Percentiles rank a stretch among this genome's conserved stretches.
Evolutionary conservation across 37 sponge, comb jelly and placozoan genomes (phyloP).

Genomic region (Cladorhizidae sp.): DNA sequence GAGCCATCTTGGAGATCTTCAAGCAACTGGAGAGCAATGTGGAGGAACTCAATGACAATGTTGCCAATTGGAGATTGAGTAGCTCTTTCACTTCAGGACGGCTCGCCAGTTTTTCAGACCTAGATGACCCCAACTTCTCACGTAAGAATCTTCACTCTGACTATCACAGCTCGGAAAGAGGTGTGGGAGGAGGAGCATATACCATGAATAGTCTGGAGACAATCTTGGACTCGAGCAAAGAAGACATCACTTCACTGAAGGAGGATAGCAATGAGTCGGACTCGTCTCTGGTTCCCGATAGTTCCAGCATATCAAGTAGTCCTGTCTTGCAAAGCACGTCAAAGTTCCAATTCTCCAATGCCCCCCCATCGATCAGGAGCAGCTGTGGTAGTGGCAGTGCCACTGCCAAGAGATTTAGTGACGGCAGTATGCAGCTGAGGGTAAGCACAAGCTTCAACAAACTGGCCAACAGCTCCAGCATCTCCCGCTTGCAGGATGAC

Average conservation of each 20-base stretch:
- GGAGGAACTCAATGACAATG: conserved; percentile 27
- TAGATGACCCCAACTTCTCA: not conserved
- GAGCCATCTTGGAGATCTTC: conserved; percentile 38
- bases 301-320: conserved; percentile 8
- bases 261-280: not conserved
- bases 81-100: not conserved
- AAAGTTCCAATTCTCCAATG: not conserved
- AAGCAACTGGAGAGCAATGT: conserved; percentile 49
- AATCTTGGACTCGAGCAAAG: not conserved
- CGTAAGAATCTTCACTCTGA: not conserved
- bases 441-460: conserved; percentile 22
- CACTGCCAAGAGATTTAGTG: not conserved
- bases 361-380: not conserved
- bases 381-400: not conserved
- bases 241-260: not conserved
- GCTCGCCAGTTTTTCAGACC: conserved; percentile 1
- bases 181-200: too few species aligned
- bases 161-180: too few species aligned
- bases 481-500: conserved; percentile 9
- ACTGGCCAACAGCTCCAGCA: conserved; percentile 4
- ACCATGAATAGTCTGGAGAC: conserved; percentile 7
- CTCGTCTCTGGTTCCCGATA: not conserved
- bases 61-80: not conserved
- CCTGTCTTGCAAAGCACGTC: not conserved
- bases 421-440: conserved; percentile 1